Evolutionary conservation across 1,140 invertebrate species (phyloP), one percentile per base, ranked within the genome.

Genomic region (Platyscapa corneri): DNA sequence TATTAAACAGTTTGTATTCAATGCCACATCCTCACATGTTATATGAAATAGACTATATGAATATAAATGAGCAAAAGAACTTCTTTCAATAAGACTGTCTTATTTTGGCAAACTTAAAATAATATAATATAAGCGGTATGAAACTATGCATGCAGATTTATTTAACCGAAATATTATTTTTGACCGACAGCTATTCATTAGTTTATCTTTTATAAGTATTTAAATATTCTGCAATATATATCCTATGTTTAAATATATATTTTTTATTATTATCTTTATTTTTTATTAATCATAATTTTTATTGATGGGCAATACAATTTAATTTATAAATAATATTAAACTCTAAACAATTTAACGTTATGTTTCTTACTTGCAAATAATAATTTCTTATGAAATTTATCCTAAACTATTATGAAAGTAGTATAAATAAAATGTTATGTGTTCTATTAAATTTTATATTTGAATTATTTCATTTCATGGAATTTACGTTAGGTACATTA

Each of bases 91-190:
- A 27, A 34, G 70, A 80, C 72, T 16, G 80, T 79, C 86, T 87
- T 37, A 37, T 87, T 87, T 87, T 86, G 88, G 85, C 27, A 14
- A 42, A 46, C 86, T 87, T 89, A 88, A 89, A 89, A 89, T 89
- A 89, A 82, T 64, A 83, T 75, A 37, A 18, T 37, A 53, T 27
- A 60, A 60, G 23, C 27, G 23, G 3, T 23, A 60, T 3, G 10
- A 3, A 60, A 60, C 2, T 20, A 60, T 27, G 23, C 23, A 60
- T 27, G 49, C 16, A 53, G 27, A 60, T 60, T 27, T 60, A 27
- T 60, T 60, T 60, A 60, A 53, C 49, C 18, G 49, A 60, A 60
- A 27, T 60, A 60, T 27, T 60, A 27, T 27, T 23, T 60, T 60
- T 14, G 23, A 60, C 5, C 23, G 10, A 60, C 27, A n/a, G 3